phyloP scores from a whole-genome alignment of 1,140 invertebrate genomes.

The Hestina assimilis region DNA sequence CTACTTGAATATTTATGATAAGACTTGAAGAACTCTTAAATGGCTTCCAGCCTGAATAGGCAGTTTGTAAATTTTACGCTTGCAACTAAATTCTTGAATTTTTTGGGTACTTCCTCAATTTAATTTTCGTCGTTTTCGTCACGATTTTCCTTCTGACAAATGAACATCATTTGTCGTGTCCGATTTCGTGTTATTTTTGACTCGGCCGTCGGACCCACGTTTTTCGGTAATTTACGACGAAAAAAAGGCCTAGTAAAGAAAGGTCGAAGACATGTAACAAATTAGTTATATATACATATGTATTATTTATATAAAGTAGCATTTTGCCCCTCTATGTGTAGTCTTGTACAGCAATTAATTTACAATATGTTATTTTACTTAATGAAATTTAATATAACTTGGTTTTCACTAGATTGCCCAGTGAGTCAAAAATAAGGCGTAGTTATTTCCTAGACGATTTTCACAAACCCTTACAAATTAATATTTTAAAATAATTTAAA shows the following conservation, averaged over 20 bases:
- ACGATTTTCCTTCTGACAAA: neutral
- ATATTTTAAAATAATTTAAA: too few species aligned
- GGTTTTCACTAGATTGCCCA: too few species aligned
- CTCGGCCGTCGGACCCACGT: neutral
- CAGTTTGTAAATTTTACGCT: constrained; percentile 14
- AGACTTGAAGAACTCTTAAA: constrained; percentile 1
- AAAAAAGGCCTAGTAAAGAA: neutral
- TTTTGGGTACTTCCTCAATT: neutral
- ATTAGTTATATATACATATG: too few species aligned
- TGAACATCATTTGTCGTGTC: neutral
- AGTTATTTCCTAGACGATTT: too few species aligned
- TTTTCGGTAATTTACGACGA: neutral
- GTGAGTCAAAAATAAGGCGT: too few species aligned
- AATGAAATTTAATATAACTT: too few species aligned
- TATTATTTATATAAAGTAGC: too few species aligned
- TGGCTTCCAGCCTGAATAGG: constrained; percentile 10
- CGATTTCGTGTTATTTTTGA: neutral
- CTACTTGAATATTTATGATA: constrained; percentile 13
- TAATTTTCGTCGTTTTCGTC: neutral
- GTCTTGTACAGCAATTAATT: too few species aligned
- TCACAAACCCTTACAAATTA: too few species aligned
- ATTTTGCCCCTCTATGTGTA: too few species aligned
- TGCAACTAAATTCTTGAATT: neutral
- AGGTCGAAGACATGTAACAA: too few species aligned
- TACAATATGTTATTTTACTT: too few species aligned